Evolutionary conservation across 2,113 vertebrate species (phyloP).

Genomic region (Steatornis caripensis): DNA sequence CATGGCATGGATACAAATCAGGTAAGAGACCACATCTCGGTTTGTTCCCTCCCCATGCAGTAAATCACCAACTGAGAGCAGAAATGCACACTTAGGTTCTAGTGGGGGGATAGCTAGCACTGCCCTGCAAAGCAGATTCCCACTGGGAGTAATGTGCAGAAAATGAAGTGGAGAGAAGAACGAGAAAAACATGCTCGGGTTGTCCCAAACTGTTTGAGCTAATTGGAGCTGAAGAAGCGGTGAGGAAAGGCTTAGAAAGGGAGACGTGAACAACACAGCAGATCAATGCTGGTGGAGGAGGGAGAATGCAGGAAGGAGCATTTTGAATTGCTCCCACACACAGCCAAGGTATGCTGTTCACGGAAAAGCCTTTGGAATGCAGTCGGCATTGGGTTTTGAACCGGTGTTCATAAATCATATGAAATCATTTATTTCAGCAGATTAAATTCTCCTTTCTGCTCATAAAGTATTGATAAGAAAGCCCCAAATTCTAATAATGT

Average conservation of each 20-base stretch:
- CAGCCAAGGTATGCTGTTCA: accelerated
- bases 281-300: background rate
- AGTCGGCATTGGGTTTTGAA: background rate
- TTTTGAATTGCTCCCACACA: background rate
- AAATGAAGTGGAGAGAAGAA: background rate
- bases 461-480: background rate
- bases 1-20: background rate
- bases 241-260: background rate
- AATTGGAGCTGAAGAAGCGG: background rate
- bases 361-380: background rate
- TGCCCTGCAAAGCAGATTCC: background rate
- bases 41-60: background rate
- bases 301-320: background rate
- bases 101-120: background rate
- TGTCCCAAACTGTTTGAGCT: background rate
- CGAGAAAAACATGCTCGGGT: background rate
- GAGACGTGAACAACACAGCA: background rate
- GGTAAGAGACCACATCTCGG: background rate
- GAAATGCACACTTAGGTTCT: background rate
- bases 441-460: background rate
- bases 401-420: background rate
- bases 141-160: background rate
- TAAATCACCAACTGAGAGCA: background rate
- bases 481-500: background rate
- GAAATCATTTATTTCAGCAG: background rate